These are phyloP conservation scores for Neoarius graeffei DNA, from an alignment of 2,113 vertebrate genomes.

Conservation along the genomic window DNA sequence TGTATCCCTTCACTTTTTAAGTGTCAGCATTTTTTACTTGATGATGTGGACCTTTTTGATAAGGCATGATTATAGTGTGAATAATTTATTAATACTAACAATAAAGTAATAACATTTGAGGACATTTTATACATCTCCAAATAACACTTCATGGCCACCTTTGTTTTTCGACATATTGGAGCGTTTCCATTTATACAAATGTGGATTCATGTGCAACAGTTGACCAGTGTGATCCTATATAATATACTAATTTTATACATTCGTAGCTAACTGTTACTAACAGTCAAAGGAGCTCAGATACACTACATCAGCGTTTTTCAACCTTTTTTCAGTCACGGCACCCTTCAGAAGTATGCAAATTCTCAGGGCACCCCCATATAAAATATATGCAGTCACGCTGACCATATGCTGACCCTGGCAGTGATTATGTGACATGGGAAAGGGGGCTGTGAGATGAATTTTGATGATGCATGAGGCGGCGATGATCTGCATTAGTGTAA, in stretches of 20 bases:
- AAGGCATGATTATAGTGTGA: background rate
- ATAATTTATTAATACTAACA: background rate
- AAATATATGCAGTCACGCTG: no score
- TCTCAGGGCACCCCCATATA: no score
- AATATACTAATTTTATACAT: background rate
- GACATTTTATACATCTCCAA: background rate
- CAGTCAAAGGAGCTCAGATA: background rate
- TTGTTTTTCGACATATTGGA: background rate
- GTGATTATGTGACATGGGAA: no score
- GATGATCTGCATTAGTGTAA: no score
- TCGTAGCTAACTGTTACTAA: background rate
- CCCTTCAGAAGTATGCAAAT: no score
- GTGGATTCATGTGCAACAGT: background rate
- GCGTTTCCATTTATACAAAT: background rate
- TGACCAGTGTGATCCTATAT: background rate
- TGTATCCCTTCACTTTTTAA: background rate
- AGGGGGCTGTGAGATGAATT: no score
- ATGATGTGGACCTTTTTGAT: background rate
- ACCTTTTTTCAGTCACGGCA: no score
- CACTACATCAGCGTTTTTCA: no score
- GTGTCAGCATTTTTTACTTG: background rate
- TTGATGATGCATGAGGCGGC: no score
- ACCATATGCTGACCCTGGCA: no score
- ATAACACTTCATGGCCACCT: background rate
- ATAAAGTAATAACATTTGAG: background rate